Base-by-base conservation (phyloP, 2,888 invertebrate genomes). In the Desoria tigrina region DNA sequence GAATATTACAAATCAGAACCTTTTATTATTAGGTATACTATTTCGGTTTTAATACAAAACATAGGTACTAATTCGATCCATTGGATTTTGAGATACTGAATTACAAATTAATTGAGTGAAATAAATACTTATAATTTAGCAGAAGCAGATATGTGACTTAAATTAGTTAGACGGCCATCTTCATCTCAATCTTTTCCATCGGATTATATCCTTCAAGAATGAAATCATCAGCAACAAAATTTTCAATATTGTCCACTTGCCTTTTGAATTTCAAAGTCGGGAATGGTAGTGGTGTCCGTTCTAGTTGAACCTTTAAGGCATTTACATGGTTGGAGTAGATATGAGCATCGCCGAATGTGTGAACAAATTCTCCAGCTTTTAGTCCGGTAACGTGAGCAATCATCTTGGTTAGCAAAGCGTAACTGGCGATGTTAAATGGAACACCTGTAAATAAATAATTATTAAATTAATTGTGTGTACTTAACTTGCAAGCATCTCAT, bases 291-390 rank as follows among this genome's bases (percentile, higher is more conserved):
- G 97, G 96, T 61, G 82, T 82, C 59, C 98, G 86, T 77, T 84
- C 80, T 24, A 95, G 77, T 81, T 98, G 97, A 76, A 87, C 85
- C 77, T 88, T 84, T 1, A 98, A 81, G 0, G 93, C 88, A 61
- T 90, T 88, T 26, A 93, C 82, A 79, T 99, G 98, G 79, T 94
- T 96, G 11, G 86, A 80, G 79, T 98, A 99, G 1, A 99, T 88
- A 82, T 98, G 98, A 45, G 94, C 90, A 81, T 99, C 98, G 14
- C 98, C 98, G 74, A 95, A 84, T 0, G 93, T 91, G 80, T 97
- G 96, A 1, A 98, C 84, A 79, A 99, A 94, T 72, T 97, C 96
- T 39, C 92, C 94, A 56, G 94, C 87, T 89, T 94, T 88, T 51
- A 96, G 83, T 53, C 87, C 88, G n/a, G 94, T 94, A 23, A 98